Evolutionary conservation across 2,888 invertebrate species (phyloP).

Genomic region (Patella depressa): DNA sequence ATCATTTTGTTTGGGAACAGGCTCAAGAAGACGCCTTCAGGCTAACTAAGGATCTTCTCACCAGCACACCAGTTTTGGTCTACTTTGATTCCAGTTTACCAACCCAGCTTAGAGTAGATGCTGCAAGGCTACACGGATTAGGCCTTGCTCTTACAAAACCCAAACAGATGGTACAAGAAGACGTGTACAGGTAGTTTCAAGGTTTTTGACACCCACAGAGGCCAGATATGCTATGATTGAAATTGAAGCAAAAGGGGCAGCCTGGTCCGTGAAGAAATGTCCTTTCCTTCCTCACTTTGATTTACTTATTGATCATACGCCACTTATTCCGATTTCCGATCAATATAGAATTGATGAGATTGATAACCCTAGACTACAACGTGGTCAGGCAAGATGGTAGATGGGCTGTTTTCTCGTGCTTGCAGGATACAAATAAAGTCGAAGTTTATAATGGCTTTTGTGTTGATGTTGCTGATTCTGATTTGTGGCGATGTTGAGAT

Average conservation of each 20-base stretch:
- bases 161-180: neutral
- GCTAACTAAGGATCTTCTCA: neutral
- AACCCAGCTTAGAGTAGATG: neutral
- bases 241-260: neutral
- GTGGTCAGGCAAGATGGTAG: neutral
- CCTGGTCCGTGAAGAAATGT: neutral
- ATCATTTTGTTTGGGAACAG: neutral
- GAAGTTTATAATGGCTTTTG: no score
- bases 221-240: neutral
- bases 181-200: neutral
- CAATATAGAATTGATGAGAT: neutral
- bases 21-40: neutral
- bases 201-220: neutral
- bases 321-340: neutral
- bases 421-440: no score
- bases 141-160: conserved; percentile 4
- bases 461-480: no score
- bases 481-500: neutral
- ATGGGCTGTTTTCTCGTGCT: no score
- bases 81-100: neutral
- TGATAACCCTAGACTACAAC: neutral
- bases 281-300: neutral
- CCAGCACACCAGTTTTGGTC: neutral
- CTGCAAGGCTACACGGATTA: neutral
- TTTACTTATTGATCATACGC: neutral